These are phyloP conservation scores for Antennarius striatus DNA, from an alignment of 2,113 vertebrate genomes.

Conservation along the genomic window DNA sequence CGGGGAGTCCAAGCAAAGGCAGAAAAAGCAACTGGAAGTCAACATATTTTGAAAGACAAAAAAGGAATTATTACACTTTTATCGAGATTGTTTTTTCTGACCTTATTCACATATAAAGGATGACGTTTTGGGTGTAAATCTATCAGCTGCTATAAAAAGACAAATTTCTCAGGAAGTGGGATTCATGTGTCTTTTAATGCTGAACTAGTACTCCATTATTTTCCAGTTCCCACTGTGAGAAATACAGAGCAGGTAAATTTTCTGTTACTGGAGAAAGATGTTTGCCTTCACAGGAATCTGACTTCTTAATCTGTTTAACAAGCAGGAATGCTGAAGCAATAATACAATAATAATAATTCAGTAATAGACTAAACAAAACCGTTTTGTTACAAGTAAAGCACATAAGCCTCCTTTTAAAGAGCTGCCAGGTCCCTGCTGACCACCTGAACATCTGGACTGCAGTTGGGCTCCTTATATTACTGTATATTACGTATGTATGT, in stretches of 20 bases:
- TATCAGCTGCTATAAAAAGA: constrained; percentile 15
- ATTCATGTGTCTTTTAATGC: constrained; percentile 24
- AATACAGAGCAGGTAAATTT: neutral
- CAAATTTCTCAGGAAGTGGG: constrained; percentile 42
- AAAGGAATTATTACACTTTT: constrained; percentile 18
- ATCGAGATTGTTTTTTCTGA: neutral
- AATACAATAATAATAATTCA: neutral
- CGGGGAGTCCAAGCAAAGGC: constrained; percentile 24
- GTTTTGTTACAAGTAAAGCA: constrained; percentile 1
- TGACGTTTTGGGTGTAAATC: constrained; percentile 33
- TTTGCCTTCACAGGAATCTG: constrained; percentile 19
- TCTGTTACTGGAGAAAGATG: constrained; percentile 6
- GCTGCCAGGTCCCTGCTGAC: constrained; percentile 14
- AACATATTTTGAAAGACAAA: constrained; percentile 28
- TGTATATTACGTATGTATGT: constrained; percentile 21
- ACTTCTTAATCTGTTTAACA: constrained; percentile 34
- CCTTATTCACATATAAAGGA: constrained; percentile 22
- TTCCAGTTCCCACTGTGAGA: constrained; percentile 7
- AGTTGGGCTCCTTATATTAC: constrained; percentile 40
- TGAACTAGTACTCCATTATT: constrained; percentile 19
- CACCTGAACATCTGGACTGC: constrained; percentile 56
- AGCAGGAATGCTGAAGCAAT: neutral
- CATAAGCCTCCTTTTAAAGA: constrained; percentile 21
- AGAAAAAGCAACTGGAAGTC: constrained; percentile 26
- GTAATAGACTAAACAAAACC: constrained; percentile 18